Percentiles rank a stretch among this genome's conserved stretches.
Evolutionary conservation across 2,797 vertebrate genomes (phyloP).

Genomic region (Fistularia commersonii): DNA sequence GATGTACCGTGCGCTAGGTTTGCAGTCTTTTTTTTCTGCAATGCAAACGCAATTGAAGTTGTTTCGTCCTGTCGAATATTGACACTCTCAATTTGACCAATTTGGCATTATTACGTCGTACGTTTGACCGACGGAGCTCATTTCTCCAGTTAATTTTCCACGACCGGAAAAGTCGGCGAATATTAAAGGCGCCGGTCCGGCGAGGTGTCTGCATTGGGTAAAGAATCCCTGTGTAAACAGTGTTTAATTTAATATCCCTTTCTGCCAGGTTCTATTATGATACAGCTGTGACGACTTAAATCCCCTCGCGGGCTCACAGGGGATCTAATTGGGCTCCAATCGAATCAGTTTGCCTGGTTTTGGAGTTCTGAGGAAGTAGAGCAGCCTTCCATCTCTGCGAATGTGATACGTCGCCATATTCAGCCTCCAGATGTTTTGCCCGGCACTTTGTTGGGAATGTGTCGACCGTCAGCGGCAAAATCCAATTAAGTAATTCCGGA

Average conservation of each 20-base stretch:
- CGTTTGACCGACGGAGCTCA: neutral
- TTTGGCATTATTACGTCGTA: neutral
- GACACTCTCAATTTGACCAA: neutral
- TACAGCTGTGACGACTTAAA: slow-evolving; percentile 31
- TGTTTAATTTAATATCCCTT: slow-evolving; percentile 36
- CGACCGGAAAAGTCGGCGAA: slow-evolving; percentile 7
- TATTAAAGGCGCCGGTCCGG: neutral
- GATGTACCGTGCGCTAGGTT: neutral
- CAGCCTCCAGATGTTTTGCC: too few species aligned
- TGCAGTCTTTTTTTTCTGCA: neutral
- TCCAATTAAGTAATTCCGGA: too few species aligned
- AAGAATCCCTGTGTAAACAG: slow-evolving; percentile 19
- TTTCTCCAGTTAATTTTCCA: slow-evolving; percentile 9
- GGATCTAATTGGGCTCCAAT: slow-evolving; percentile 43
- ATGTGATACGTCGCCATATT: neutral
- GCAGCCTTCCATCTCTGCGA: slow-evolving; percentile 16
- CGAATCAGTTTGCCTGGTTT: slow-evolving; percentile 33
- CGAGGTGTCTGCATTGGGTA: slow-evolving; percentile 9
- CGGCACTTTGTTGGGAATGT: too few species aligned
- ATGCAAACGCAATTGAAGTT: too few species aligned
- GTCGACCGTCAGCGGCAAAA: too few species aligned
- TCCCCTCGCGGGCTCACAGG: slow-evolving; percentile 26
- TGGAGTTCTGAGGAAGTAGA: slow-evolving; percentile 11
- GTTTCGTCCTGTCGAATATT: too few species aligned
- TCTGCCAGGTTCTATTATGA: slow-evolving; percentile 33